These are phyloP conservation scores for Neocloeon triangulifer DNA, from an alignment of 1,140 invertebrate genomes.

Conservation along the genomic window DNA sequence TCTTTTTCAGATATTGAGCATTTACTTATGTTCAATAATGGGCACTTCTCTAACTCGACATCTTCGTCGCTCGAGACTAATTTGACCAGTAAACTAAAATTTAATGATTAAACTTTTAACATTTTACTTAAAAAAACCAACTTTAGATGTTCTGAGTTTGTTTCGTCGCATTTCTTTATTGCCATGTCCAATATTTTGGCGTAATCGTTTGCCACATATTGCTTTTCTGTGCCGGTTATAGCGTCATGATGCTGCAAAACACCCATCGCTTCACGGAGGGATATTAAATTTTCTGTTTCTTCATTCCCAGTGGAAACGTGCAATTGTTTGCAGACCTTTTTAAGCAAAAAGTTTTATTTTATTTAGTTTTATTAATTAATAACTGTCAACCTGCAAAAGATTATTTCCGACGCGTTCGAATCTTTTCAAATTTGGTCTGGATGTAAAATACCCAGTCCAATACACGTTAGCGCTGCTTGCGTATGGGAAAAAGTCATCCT, in stretches of 20 bases:
- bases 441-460: conserved; percentile 94
- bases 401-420: conserved; percentile 57
- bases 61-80: too few relatives aligned
- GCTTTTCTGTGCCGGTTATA: conserved; percentile 28
- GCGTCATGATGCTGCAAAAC: conserved; percentile 29
- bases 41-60: conserved; percentile 16
- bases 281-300: conserved; percentile 6
- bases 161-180: conserved; percentile 34
- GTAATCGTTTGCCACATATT: conserved; percentile 29
- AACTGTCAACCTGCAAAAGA: conserved; percentile 55
- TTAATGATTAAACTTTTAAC: not conserved
- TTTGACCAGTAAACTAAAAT: not conserved
- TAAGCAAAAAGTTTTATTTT: too few relatives aligned
- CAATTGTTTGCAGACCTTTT: conserved; percentile 12
- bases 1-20: conserved; percentile 21
- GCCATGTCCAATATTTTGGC: conserved; percentile 19
- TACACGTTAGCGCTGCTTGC: conserved; percentile 56
- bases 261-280: conserved; percentile 15
- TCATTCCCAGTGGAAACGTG: conserved; percentile 2
- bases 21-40: conserved; percentile 24
- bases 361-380: too few relatives aligned
- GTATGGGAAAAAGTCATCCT: conserved; percentile 84
- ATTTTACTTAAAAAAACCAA: too few relatives aligned
- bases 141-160: too few relatives aligned
- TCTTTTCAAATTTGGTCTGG: conserved; percentile 60